Evolutionary conservation across 2,888 invertebrate species (phyloP).

Genomic region (Coremacera marginata): DNA sequence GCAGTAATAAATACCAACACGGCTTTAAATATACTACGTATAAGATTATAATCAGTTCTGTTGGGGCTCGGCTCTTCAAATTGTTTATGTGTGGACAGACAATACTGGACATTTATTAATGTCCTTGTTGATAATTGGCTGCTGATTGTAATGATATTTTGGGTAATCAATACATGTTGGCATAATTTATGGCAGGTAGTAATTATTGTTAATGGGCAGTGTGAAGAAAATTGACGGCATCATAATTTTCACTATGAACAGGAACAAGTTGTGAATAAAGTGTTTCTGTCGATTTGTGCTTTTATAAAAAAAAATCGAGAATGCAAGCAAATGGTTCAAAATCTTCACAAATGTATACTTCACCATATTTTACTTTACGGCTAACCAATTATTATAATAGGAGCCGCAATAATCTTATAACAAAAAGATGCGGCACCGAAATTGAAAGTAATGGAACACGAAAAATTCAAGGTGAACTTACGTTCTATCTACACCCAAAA

Average conservation of each 20-base stretch:
- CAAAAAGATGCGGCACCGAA: too few species aligned
- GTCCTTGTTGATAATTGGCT: slow-evolving; percentile 16
- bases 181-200: slow-evolving; percentile 12
- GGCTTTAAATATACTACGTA: background rate
- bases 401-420: too few species aligned
- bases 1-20: slow-evolving; percentile 8
- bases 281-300: too few species aligned
- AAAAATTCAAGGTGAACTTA: too few species aligned
- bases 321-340: too few species aligned
- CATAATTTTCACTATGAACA: background rate
- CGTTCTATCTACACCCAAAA: too few species aligned
- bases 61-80: background rate
- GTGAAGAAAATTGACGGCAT: background rate
- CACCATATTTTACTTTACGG: too few species aligned
- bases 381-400: too few species aligned
- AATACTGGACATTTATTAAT: slow-evolving; percentile 20
- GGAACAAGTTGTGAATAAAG: too few species aligned
- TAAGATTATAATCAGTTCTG: slow-evolving; percentile 15
- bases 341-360: too few species aligned
- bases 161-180: slow-evolving; percentile 13
- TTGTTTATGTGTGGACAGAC: slow-evolving; percentile 7
- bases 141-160: slow-evolving; percentile 14
- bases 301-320: too few species aligned
- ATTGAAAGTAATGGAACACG: too few species aligned
- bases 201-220: slow-evolving; percentile 10